Evolutionary conservation across 2,888 invertebrate species (phyloP), one percentile per base, ranked within the genome.

Genomic region (Caenorhabditis sp.): DNA sequence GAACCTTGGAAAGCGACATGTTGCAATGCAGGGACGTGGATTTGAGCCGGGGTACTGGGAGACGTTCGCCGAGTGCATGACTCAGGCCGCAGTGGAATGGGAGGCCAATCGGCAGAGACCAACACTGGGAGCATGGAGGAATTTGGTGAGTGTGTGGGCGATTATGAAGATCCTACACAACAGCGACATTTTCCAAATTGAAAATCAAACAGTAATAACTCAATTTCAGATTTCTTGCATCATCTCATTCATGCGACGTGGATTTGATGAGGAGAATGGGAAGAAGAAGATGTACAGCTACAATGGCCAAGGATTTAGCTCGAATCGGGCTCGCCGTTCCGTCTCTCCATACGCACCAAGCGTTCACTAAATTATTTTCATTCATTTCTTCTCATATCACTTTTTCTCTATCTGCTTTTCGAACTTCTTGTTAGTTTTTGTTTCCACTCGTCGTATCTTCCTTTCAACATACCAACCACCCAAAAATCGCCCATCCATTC

Each of bases 31-130:
- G 49, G 89, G 88, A 19, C 77, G 89, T 54, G 90, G 90, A 8
- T 90, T 93, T 89, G 83, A 92, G 89, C 72, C 93, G 73, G 87
- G 91, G 88, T 90, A 93, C 92, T 85, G 93, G 93, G 92, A 93
- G 91, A 88, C 93, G 3, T 91, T 91, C 66, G 89, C 90, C 0
- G 91, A 91, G 49, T 89, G 89, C 44, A 90, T 91, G 88, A 87
- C 89, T 1, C 89, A 91, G 74, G 87, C 90, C 0, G 90, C 90
- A 2, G 88, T 89, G 16, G 91, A 91, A 80, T 90, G 90, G 90
- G 89, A 89, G n/a, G 87, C 88, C 12, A 86, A 87, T 38, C 80
- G 90, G 8, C 86, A 88, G 31, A 87, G 90, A 63, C 88, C 89
- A 24, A 90, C 91, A 5, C 80, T 90, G 38, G 86, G 86, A 28